Conservation (phyloP, 2,797 vertebrate species). For the Poecilia wingei region DNA sequence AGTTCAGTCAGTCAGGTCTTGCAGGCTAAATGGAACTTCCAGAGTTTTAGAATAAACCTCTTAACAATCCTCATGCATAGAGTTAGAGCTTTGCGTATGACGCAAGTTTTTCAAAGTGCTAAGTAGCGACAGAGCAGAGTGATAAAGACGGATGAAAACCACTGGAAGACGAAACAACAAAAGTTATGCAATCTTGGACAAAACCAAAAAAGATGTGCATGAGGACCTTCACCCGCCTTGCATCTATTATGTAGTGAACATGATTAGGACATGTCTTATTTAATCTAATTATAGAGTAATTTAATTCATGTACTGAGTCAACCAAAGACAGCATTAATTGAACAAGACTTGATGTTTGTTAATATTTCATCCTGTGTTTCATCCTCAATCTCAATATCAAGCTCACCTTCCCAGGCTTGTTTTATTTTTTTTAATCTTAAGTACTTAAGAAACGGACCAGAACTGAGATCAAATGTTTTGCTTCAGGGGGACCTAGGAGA, state of each 20-base stretch:
- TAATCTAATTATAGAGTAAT: neutral
- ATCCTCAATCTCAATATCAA: neutral
- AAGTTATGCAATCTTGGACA: neutral
- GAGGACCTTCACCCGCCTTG: neutral
- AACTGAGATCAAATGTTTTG: neutral
- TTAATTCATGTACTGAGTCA: neutral
- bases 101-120: no score
- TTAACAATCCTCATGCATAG: neutral
- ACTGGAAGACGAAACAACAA: neutral
- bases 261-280: neutral
- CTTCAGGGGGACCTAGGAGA: neutral
- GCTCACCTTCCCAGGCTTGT: neutral
- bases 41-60: neutral
- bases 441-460: neutral
- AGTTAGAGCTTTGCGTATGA: neutral
- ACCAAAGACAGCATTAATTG: neutral
- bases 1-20: neutral
- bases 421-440: neutral
- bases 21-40: neutral
- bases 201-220: neutral
- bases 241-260: neutral
- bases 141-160: neutral
- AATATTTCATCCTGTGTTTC: neutral
- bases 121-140: neutral
- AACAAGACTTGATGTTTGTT: neutral